Conservation (phyloP, 1,140 invertebrate species). For the Orchestia grillus region DNA sequence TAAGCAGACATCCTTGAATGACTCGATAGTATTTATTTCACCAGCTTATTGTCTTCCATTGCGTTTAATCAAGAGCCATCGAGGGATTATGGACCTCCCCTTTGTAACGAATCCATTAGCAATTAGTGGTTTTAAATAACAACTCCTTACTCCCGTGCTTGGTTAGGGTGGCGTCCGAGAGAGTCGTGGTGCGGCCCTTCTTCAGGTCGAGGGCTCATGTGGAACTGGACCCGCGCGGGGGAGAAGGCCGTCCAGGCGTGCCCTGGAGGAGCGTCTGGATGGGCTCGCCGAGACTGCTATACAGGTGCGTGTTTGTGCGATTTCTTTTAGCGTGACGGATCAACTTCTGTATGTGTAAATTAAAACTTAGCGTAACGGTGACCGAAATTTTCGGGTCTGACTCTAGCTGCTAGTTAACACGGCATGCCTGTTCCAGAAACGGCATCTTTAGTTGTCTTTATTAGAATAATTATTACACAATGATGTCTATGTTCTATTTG, state of each 20-base stretch:
- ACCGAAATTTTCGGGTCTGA: too few relatives aligned
- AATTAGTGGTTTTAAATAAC: not conserved
- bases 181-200: slow-evolving; percentile 78
- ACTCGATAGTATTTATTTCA: too few relatives aligned
- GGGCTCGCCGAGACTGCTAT: slow-evolving; percentile 84
- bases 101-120: not conserved
- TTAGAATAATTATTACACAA: too few relatives aligned
- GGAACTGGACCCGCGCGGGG: slow-evolving; percentile 88
- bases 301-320: slow-evolving; percentile 61
- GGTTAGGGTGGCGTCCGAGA: slow-evolving; percentile 18
- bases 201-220: slow-evolving; percentile 82
- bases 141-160: not conserved
- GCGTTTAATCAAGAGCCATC: not conserved
- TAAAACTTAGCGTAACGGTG: too few relatives aligned
- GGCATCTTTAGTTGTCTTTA: too few relatives aligned
- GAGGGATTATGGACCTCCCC: not conserved
- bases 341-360: too few relatives aligned
- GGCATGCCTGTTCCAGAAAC: too few relatives aligned
- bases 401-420: too few relatives aligned
- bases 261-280: slow-evolving; percentile 87
- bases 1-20: too few relatives aligned
- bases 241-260: slow-evolving; percentile 85
- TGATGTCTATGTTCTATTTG: too few relatives aligned
- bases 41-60: not conserved
- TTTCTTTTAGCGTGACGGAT: too few relatives aligned